Evolutionary conservation across 2,113 vertebrate species (phyloP).

Genomic region (Ictidomys tridecemlineatus): DNA sequence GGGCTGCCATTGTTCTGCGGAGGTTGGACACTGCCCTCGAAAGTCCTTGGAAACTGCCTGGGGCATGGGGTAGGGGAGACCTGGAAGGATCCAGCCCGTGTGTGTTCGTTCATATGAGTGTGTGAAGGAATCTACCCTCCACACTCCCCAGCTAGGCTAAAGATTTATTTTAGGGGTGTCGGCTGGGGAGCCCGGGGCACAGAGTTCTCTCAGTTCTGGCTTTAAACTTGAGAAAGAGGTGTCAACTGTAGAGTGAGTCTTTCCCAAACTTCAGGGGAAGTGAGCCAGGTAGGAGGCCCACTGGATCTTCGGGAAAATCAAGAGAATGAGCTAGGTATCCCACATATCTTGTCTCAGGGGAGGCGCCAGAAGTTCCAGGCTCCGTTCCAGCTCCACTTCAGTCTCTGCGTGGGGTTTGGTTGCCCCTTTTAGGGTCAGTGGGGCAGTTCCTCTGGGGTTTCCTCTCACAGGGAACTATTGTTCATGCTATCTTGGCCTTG

Average conservation of each 20-base stretch:
- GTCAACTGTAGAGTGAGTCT: neutral
- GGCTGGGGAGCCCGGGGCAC: neutral
- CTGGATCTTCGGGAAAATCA: neutral
- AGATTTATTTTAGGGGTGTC: neutral
- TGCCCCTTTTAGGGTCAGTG: constrained; percentile 41
- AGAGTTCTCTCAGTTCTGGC: neutral
- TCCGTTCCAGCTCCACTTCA: neutral
- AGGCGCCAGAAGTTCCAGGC: neutral
- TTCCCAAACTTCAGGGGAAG: neutral
- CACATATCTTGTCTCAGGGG: neutral
- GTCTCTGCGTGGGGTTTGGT: neutral
- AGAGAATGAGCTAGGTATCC: neutral
- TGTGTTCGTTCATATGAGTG: neutral
- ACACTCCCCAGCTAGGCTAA: neutral
- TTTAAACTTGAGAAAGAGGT: neutral
- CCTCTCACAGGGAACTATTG: constrained; percentile 41
- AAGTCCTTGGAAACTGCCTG: neutral
- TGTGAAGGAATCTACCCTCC: neutral
- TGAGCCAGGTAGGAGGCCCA: neutral
- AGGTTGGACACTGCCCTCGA: neutral
- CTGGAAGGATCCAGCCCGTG: neutral
- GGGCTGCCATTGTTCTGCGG: neutral
- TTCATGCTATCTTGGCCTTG: constrained; percentile 35
- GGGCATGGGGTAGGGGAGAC: neutral
- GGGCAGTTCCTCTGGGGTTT: constrained; percentile 37